These are phyloP conservation scores for Tachycineta bicolor DNA, from an alignment of 2,113 vertebrate species.

Conservation along the genomic window DNA sequence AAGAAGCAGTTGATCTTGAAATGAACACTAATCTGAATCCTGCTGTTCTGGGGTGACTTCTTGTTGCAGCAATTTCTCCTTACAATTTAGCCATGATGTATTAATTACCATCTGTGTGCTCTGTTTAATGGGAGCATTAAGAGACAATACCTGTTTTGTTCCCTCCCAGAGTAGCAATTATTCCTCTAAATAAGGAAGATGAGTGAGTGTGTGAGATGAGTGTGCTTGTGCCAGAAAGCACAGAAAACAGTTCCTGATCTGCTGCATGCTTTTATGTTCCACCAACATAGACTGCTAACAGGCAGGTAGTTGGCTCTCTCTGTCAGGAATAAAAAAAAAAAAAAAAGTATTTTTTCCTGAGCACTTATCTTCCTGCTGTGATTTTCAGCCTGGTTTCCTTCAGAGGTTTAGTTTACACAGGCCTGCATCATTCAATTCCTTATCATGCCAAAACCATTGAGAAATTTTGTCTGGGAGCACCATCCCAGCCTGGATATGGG, in stretches of 20 bases:
- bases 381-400: background rate
- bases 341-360: background rate
- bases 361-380: background rate
- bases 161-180: background rate
- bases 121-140: slow-evolving; percentile 22
- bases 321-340: background rate
- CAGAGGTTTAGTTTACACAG: background rate
- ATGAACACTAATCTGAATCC: background rate
- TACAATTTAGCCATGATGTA: background rate
- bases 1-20: background rate
- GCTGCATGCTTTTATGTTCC: background rate
- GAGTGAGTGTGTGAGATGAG: background rate
- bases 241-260: background rate
- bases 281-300: background rate
- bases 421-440: background rate
- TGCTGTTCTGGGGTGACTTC: background rate
- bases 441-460: background rate
- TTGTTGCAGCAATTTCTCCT: background rate
- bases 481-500: background rate
- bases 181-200: background rate
- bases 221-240: background rate
- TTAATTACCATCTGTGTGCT: slow-evolving; percentile 50
- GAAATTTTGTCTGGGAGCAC: background rate
- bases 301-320: background rate
- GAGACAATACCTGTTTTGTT: slow-evolving; percentile 14